These are phyloP conservation scores for Phenganax marumi DNA, from an alignment of 92 coral and sea anemone species.

Conservation along the genomic window DNA sequence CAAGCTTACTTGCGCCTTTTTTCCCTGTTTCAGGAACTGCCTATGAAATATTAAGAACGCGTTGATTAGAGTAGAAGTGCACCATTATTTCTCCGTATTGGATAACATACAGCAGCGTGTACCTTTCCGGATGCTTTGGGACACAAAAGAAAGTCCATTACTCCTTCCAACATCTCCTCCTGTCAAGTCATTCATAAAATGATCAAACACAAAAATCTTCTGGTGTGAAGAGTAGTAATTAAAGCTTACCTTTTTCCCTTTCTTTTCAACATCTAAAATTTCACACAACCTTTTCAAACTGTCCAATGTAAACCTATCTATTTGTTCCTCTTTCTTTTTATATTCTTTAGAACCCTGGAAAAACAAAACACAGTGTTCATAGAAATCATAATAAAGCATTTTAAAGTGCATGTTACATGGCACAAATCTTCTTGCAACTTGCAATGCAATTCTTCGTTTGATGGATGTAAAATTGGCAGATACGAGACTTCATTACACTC, in stretches of 20 bases:
- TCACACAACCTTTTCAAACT: constrained; percentile 82
- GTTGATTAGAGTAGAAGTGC: not conserved
- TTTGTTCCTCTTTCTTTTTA: constrained; percentile 62
- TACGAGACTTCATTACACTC: too few relatives aligned
- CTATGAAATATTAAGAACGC: not conserved
- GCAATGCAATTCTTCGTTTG: too few relatives aligned
- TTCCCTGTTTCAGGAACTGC: not conserved
- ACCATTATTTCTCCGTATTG: not conserved
- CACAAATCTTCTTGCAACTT: too few relatives aligned
- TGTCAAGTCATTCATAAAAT: constrained; percentile 19
- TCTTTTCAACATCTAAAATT: constrained; percentile 84
- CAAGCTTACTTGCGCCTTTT: not conserved
- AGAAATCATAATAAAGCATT: not conserved
- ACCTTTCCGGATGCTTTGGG: constrained; percentile 92
- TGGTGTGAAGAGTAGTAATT: not conserved
- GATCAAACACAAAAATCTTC: not conserved
- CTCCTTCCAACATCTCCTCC: constrained; percentile 73
- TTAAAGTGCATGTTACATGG: too few relatives aligned
- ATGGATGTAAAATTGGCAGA: too few relatives aligned
- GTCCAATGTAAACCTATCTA: constrained; percentile 89
- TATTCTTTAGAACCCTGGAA: constrained; percentile 76
- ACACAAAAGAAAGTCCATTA: constrained; percentile 73
- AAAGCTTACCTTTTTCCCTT: constrained; percentile 72
- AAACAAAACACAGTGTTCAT: not conserved
- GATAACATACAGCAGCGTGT: constrained; percentile 8